Percentiles rank a stretch among this genome's conserved stretches.
phyloP scores from a whole-genome alignment of 2,113 vertebrate genomes.

The Macquaria ambigua region DNA sequence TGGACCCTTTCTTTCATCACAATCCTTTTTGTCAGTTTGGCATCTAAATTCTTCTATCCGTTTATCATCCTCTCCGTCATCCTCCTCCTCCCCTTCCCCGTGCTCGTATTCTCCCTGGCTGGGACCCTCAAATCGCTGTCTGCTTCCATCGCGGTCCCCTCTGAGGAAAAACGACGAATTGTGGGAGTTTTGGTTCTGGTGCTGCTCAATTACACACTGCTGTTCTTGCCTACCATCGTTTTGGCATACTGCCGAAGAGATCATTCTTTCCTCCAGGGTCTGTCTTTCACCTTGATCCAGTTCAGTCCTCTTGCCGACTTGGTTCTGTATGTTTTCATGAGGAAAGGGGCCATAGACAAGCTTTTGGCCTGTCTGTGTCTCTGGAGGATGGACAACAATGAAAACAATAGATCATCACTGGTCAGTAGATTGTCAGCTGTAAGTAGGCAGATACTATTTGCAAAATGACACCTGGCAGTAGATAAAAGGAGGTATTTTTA shows the following conservation, averaged over 20 bases:
- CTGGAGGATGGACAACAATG: background rate
- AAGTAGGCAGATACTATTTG: background rate
- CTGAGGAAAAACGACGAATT: constrained; percentile 30
- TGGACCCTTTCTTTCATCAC: too few species aligned
- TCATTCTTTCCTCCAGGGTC: too few species aligned
- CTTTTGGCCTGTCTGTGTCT: background rate
- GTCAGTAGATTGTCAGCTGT: background rate
- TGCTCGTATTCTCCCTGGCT: constrained; percentile 22
- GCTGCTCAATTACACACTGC: background rate
- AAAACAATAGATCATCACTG: too few species aligned
- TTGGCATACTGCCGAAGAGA: too few species aligned
- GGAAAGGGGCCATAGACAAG: background rate
- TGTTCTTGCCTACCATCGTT: background rate
- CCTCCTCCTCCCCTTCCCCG: background rate
- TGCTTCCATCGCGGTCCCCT: background rate
- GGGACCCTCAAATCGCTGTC: constrained; percentile 7
- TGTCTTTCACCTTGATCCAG: background rate
- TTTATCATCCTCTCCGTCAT: too few species aligned
- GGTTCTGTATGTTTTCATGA: constrained; percentile 1
- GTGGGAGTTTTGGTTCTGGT: constrained; percentile 1
- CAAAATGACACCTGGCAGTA: too few species aligned
- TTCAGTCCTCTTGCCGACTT: constrained; percentile 17
- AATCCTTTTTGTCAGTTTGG: too few species aligned
- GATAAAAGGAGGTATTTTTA: too few species aligned
- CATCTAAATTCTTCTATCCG: too few species aligned